Base-by-base conservation (phyloP, 1,140 invertebrate species). In the Orussus abietinus region DNA sequence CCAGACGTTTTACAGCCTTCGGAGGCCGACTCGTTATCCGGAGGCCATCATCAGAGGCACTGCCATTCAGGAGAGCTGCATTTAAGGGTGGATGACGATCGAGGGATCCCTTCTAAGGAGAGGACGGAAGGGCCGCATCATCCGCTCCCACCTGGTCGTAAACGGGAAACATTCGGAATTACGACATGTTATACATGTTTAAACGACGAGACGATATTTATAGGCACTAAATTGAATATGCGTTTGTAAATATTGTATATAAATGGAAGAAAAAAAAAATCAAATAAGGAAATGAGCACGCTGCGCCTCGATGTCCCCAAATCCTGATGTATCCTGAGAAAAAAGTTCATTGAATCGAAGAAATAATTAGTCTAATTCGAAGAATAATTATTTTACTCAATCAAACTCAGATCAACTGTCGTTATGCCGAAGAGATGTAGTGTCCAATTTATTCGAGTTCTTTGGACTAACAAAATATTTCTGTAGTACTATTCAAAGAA, bases 191-290 rank as follows among this genome's bases (percentile, higher is more conserved):
- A 25, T 25, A 25, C 22, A 25, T 25, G 22, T 25, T 25, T 25
- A 25, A 7, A 25, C 22, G 22, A 7, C 6, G 22, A 25, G 6
- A 25, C 22, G 22, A 25, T 25, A 25, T 25, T 25, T 25, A n/a
- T 25, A 25, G 41, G 42, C 48, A 62, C 29, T 51, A 38, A 47
- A 60, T 44, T 55, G 44, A 53, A 49, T 53, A 58, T 51, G 41
- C 49, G 43, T 58, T 62, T 66, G 64, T 66, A 66, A 66, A 66
- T 66, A 66, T 62, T 66, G 64, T 66, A 66, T 56, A 66, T 66
- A 66, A 63, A 66, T 63, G 57, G 62, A 59, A 60, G 14, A 31
- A 42, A 30, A 46, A 49, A 56, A 60, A n/a, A n/a, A n/a, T n/a
- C n/a, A n/a, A n/a, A n/a, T n/a, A n/a, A n/a, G n/a, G n/a, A n/a